Conservation (phyloP, 2,113 vertebrate species). For the Leucosticte australis region DNA sequence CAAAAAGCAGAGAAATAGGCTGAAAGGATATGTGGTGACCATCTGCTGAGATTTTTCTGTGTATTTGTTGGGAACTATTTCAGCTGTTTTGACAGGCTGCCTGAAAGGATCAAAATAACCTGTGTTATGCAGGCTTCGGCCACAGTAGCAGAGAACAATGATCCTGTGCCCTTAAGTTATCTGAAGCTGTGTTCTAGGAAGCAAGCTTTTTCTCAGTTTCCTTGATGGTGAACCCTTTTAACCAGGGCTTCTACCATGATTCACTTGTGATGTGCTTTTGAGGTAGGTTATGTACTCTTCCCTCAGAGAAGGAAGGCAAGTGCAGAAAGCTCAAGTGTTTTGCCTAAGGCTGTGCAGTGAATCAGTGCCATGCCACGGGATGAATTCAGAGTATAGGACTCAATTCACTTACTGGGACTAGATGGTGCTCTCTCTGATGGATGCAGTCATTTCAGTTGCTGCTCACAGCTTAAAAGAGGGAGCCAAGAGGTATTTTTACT, state of each 20-base stretch:
- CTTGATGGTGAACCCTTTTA: background rate
- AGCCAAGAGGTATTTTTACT: background rate
- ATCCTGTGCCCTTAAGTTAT: background rate
- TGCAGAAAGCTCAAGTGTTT: background rate
- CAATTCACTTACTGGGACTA: background rate
- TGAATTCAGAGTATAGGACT: background rate
- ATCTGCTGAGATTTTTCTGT: background rate
- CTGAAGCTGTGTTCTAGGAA: background rate
- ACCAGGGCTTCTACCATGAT: background rate
- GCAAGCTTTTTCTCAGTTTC: background rate
- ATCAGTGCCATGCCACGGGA: background rate
- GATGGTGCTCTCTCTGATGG: background rate
- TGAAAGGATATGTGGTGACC: background rate
- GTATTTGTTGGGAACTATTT: background rate
- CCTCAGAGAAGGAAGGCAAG: background rate
- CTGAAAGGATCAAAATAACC: background rate
- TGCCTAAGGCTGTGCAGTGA: background rate
- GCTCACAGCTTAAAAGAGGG: background rate
- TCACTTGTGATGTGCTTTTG: background rate
- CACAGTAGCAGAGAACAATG: background rate
- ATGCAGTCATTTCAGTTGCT: background rate
- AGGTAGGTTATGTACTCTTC: background rate
- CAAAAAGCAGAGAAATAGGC: background rate
- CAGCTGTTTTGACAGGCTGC: slow-evolving; percentile 1
- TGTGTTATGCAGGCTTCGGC: accelerated